Base-by-base conservation (phyloP, 2,888 invertebrate genomes). In the Trachelus stipa region DNA sequence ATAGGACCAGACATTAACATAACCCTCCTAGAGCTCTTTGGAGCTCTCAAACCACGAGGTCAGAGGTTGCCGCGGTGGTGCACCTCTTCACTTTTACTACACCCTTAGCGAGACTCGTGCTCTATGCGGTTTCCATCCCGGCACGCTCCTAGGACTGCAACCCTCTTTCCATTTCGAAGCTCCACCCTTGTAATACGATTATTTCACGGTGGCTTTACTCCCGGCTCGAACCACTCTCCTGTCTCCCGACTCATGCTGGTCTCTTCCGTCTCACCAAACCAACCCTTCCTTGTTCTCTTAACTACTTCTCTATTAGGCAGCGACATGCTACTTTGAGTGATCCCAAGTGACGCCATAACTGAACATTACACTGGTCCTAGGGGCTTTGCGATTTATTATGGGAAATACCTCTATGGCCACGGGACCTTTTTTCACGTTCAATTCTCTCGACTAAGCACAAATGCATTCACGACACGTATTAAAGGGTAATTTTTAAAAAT, bases 201-300 rank as follows among this genome's bases (percentile, higher is more conserved):
- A 85, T 83, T 85, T 85, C 83, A 81, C 84, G 83, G 82, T 82
- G 83, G 85, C 82, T 85, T 85, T 85, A 80, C 80, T 74, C 71
- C 68, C 79, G 77, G 76, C 35, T 74, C 77, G 12, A 33, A 31
- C 71, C 33, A 34, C 71, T 30, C 31, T 34, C 75, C 80, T 23
- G 56, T 56, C 56, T 56, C 56, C 23, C 23, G 23, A 56, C 23
- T 56, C 23, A 56, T 2, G 23, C 56, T 56, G 56, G 56, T 56
- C 56, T 23, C 56, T 6, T 56, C 56, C 56, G 56, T 23, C 56
- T 56, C 56, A 56, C 23, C 56, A 23, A 23, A 56, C 23, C 56
- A 56, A 23, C 56, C 56, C 56, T 23, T 56, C 9, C 56, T 56
- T 56, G 23, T 56, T 23, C 56, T 23, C 56, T 56, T 56, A 56